Percentiles rank a stretch among this genome's conserved stretches.
phyloP scores from a whole-genome alignment of 2,113 vertebrate genomes.

The Coptodon bakossiorum region DNA sequence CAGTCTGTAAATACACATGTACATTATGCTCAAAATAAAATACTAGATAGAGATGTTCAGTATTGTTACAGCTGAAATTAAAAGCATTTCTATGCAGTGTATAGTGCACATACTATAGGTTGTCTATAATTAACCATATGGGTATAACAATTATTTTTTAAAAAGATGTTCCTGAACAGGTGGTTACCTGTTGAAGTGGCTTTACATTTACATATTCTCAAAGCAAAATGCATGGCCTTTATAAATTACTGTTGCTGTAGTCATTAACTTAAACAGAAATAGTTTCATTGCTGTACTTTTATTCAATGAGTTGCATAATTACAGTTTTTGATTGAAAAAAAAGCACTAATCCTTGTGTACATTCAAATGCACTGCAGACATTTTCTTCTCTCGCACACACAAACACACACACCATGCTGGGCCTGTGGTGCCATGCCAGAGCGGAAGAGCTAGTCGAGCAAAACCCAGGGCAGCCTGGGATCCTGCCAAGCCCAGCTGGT shows the following conservation, averaged over 20 bases:
- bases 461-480: constrained; percentile 52
- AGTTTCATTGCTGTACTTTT: not conserved
- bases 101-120: not conserved
- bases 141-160: not conserved
- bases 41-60: not conserved
- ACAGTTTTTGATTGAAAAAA: not conserved
- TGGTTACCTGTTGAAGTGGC: not conserved
- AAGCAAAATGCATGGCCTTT: not conserved
- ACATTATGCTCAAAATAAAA: not conserved
- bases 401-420: constrained; percentile 22
- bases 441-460: constrained; percentile 49
- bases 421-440: constrained; percentile 43
- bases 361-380: not conserved
- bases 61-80: not conserved
- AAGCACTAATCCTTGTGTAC: not conserved
- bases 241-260: not conserved
- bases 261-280: not conserved
- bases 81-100: not conserved
- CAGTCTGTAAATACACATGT: not conserved
- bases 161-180: not conserved
- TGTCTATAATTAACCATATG: not conserved
- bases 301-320: not conserved
- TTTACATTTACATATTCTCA: not conserved
- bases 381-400: not conserved
- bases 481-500: constrained; percentile 50